Conservation (phyloP, 2,113 vertebrate species). For the Barbus barbus region DNA sequence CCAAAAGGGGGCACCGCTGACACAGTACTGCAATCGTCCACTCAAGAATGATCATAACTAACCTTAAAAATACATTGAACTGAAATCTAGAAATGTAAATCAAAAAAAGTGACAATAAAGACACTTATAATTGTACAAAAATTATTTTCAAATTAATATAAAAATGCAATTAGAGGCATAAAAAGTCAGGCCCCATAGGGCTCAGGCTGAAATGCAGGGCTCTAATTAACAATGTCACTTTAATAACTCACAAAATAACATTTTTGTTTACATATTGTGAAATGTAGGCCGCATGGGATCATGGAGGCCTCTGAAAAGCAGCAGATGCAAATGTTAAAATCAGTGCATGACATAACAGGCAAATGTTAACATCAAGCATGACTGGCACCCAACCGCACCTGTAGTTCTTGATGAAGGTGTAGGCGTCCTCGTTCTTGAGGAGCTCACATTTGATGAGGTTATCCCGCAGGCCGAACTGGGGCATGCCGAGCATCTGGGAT, state of each 20-base stretch:
- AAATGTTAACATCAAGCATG: neutral
- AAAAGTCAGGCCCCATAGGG: no score
- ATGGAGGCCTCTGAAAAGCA: neutral
- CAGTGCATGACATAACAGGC: neutral
- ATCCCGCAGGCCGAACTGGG: constrained; percentile 86
- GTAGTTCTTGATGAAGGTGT: constrained; percentile 85
- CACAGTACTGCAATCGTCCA: neutral
- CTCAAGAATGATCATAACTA: neutral
- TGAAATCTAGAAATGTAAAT: no score
- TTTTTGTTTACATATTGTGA: neutral
- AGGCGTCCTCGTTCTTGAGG: constrained; percentile 83
- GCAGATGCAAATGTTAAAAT: neutral
- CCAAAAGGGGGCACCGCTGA: neutral
- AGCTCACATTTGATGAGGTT: constrained; percentile 88
- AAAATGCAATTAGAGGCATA: no score
- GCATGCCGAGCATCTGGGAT: constrained; percentile 81
- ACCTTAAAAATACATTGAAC: no score
- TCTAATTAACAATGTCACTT: neutral
- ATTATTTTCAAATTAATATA: no score
- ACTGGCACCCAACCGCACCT: constrained; percentile 70
- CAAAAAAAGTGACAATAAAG: no score
- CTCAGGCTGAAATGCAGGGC: no score
- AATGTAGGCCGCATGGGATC: neutral
- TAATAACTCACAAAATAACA: neutral
- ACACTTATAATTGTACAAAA: no score